Conservation (phyloP, 2,113 vertebrate genomes). For the Lasiurus cinereus region DNA sequence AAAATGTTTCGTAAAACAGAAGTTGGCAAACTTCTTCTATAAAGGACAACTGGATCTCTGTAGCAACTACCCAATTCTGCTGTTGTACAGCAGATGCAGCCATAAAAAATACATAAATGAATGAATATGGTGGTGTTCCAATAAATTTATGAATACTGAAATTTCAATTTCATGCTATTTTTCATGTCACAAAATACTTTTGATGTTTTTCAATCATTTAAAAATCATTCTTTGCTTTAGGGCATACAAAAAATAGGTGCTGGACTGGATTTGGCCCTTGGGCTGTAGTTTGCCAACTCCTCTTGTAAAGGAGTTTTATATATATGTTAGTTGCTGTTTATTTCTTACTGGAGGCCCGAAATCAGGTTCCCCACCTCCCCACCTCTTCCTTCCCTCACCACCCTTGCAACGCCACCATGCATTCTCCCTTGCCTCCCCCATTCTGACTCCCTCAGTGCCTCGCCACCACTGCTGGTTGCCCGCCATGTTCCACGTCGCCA, state of each 20-base stretch:
- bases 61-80: neutral
- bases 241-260: slow-evolving; percentile 13
- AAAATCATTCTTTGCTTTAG: slow-evolving; percentile 1
- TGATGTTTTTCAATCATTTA: neutral
- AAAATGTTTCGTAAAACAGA: neutral
- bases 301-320: neutral
- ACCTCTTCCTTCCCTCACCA: too few relatives aligned
- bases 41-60: neutral
- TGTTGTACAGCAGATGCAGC: neutral
- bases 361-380: too few relatives aligned
- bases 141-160: neutral
- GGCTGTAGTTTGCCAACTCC: neutral
- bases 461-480: accelerated
- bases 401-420: too few relatives aligned
- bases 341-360: neutral
- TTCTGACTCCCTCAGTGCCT: too few relatives aligned
- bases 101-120: neutral
- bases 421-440: too few relatives aligned
- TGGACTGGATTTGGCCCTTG: neutral
- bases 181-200: slow-evolving; percentile 18
- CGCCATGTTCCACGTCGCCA: too few relatives aligned
- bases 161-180: slow-evolving; percentile 32
- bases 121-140: neutral
- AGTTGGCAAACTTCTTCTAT: neutral
- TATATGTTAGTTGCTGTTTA: neutral